Conservation (phyloP, 2,888 invertebrate species). For the Brachylomia viminalis region DNA sequence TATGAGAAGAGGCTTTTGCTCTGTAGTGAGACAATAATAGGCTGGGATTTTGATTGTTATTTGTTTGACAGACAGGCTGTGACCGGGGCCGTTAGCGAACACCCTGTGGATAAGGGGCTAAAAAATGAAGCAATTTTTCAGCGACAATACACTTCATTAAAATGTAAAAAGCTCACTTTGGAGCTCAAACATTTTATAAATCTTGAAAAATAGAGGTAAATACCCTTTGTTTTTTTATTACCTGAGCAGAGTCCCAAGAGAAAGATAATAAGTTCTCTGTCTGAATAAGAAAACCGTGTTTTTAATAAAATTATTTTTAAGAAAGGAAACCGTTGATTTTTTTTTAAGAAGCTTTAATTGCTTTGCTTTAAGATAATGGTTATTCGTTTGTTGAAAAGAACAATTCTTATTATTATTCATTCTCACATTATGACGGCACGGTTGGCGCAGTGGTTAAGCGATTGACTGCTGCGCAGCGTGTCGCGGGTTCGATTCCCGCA, state of each 20-base stretch:
- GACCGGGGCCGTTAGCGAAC: not conserved
- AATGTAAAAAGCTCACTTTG: conserved; percentile 20
- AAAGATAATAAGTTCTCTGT: conserved; percentile 31
- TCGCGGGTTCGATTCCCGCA: too few species aligned
- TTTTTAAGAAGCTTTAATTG: not conserved
- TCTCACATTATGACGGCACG: too few species aligned
- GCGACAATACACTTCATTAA: conserved; percentile 27
- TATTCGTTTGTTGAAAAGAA: not conserved
- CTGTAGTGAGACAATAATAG: too few species aligned
- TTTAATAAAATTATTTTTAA: conserved; percentile 31
- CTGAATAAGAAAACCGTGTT: conserved; percentile 29
- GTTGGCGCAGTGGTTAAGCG: too few species aligned
- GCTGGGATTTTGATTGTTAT: too few species aligned
- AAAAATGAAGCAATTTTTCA: conserved; percentile 7
- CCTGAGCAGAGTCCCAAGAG: conserved; percentile 1
- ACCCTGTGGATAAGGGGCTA: too few species aligned
- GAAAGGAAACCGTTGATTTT: conserved; percentile 1
- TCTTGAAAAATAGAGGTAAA: conserved; percentile 46
- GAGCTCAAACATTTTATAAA: conserved; percentile 38
- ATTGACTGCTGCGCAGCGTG: too few species aligned
- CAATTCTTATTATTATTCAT: too few species aligned
- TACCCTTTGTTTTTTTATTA: conserved; percentile 31
- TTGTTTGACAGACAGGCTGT: not conserved
- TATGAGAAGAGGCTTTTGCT: too few species aligned
- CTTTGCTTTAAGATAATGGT: conserved; percentile 7